Conservation (phyloP, 2,113 vertebrate genomes). For the Cynoglossus semilaevis region DNA sequence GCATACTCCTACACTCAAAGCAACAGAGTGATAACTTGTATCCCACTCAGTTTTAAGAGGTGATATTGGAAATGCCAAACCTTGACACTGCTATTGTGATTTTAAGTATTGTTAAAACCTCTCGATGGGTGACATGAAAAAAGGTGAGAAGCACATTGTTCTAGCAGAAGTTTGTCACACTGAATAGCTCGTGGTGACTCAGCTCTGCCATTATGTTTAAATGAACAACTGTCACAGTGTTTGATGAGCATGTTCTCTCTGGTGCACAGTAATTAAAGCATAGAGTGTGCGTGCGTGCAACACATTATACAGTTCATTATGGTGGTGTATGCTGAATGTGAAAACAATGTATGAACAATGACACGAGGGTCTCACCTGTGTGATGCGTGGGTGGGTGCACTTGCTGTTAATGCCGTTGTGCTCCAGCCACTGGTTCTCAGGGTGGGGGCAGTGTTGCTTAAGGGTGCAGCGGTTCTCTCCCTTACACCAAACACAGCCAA, state of each 20-base stretch:
- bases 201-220: constrained; percentile 28
- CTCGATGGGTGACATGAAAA: neutral
- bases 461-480: constrained; percentile 89
- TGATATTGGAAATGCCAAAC: neutral
- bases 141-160: constrained; percentile 9
- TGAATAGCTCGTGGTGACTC: constrained; percentile 27
- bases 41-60: no score
- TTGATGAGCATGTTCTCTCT: constrained; percentile 9
- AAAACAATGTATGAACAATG: neutral
- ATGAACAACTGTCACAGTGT: constrained; percentile 19
- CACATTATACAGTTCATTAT: no score
- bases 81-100: constrained; percentile 8
- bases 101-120: constrained; percentile 8
- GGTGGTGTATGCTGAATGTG: neutral
- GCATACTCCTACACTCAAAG: no score
- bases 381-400: constrained; percentile 96
- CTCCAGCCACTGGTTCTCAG: constrained; percentile 90
- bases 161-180: constrained; percentile 12
- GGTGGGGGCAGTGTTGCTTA: constrained; percentile 89
- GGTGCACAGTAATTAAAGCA: constrained; percentile 20
- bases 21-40: no score
- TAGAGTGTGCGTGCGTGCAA: neutral
- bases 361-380: constrained; percentile 80
- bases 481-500: constrained; percentile 95
- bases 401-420: constrained; percentile 90